Evolutionary conservation across 1,140 invertebrate species (phyloP), one percentile per base, ranked within the genome.

Genomic region (Sycophila sp.): DNA sequence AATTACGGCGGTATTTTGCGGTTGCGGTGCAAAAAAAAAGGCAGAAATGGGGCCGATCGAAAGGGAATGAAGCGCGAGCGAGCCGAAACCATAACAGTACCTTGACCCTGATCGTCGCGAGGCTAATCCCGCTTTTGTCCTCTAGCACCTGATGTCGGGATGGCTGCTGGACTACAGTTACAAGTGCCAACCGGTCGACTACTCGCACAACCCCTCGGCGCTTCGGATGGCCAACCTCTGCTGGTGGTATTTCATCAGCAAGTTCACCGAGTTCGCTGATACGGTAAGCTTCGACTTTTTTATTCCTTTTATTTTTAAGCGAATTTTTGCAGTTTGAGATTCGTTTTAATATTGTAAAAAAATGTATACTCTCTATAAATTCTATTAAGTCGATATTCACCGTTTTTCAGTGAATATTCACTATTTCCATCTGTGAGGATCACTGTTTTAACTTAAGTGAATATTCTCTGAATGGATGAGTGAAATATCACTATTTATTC

Each of bases 181-280:
- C 80, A 91, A 92, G 74, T 99, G 96, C 84, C 94, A 98, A 87
- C 94, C 95, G 5, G 95, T 98, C 6, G 94, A 96, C 82, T 98
- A 98, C 85, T 94, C 93, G 10, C 88, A 92, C 76, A 92, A 92
- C 81, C 92, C 82, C 2, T 83, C 83, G 64, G 81, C 80, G 45
- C 82, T 91, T 45, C 87, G 97, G 93, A 98, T 98, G 94, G 91
- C 95, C 0, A 93, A 94, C 76, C 90, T 96, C 15, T 95, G 96
- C 80, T 98, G 96, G 93, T 95, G 96, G 89, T 99, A 98, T 84
- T 99, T 98, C 86, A 93, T 98, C 84, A 98, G 96, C 51, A 99
- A 99, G 86, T 90, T 96, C 75, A 94, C 96, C 15, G 97, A 99
- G 88, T 98, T 98, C 85, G 91, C 94, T 22, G 97, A 99, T 86